phyloP scores from a whole-genome alignment of 2,888 invertebrate species.

The Parelbella ahira region DNA sequence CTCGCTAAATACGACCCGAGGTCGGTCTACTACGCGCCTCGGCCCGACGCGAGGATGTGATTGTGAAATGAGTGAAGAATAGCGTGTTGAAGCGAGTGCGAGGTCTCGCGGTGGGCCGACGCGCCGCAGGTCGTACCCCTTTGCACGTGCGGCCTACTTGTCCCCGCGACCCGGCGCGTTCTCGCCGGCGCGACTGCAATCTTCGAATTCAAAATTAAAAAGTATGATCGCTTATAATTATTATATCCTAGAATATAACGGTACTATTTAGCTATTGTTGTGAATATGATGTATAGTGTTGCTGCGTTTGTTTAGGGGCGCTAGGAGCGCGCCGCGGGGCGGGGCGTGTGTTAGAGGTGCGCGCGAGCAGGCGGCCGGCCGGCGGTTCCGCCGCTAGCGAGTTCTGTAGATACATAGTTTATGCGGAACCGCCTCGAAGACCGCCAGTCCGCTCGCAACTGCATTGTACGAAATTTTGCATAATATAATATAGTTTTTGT shows the following conservation, averaged over 20 bases:
- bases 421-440: constrained; percentile 25
- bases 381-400: constrained; percentile 29
- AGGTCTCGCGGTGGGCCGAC: constrained; percentile 35
- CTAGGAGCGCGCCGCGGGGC: constrained; percentile 30
- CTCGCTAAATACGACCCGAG: constrained; percentile 13
- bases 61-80: constrained; percentile 13
- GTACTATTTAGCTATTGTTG: constrained; percentile 71
- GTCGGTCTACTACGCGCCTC: constrained; percentile 30
- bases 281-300: constrained; percentile 48
- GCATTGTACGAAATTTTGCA: constrained; percentile 73
- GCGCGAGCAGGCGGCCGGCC: constrained; percentile 29
- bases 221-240: constrained; percentile 69
- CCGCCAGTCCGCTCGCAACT: constrained; percentile 54
- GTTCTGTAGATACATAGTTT: constrained; percentile 33
- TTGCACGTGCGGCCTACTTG: no score
- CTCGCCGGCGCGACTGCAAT: constrained; percentile 47
- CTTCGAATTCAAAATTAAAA: constrained; percentile 63
- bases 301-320: no score
- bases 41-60: constrained; percentile 30
- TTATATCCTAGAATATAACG: constrained; percentile 67
- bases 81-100: constrained; percentile 23
- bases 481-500: constrained; percentile 77
- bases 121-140: no score
- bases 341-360: constrained; percentile 24
- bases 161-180: constrained; percentile 38